Conservation (phyloP, 2,113 vertebrate genomes). For the Brachionichthys hirsutus region DNA sequence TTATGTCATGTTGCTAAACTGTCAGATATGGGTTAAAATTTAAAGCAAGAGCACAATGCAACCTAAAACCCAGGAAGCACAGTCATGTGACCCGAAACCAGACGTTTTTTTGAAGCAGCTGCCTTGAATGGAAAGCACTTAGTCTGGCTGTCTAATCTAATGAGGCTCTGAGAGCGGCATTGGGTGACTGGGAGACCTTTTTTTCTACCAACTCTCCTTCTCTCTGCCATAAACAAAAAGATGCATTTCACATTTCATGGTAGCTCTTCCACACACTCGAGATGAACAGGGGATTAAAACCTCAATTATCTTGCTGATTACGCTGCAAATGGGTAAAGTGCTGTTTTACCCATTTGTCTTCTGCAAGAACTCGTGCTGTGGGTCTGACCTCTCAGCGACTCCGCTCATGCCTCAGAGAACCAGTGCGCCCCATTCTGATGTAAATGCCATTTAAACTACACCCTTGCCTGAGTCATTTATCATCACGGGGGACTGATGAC, state of each 20-base stretch:
- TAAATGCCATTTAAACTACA: slow-evolving; percentile 42
- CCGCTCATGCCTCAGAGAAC: slow-evolving; percentile 16
- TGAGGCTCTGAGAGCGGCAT: slow-evolving; percentile 29
- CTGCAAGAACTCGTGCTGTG: not conserved
- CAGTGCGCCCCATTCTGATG: slow-evolving; percentile 22
- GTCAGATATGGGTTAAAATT: not conserved
- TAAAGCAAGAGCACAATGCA: slow-evolving; percentile 11
- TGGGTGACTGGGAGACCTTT: slow-evolving; percentile 12
- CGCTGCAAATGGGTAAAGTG: slow-evolving; percentile 35
- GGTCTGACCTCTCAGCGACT: slow-evolving; percentile 44
- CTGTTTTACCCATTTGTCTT: slow-evolving; percentile 26
- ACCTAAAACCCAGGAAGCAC: slow-evolving; percentile 31
- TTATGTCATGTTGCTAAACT: not conserved
- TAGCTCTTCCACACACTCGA: slow-evolving; percentile 5
- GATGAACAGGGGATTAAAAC: slow-evolving; percentile 47
- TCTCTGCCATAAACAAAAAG: not conserved
- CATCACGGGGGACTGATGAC: slow-evolving; percentile 6
- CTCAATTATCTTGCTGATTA: slow-evolving; percentile 43
- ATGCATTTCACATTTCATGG: slow-evolving; percentile 45
- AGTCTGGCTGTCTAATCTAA: slow-evolving; percentile 47
- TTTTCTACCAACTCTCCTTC: not conserved
- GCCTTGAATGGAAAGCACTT: slow-evolving; percentile 45
- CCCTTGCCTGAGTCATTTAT: slow-evolving; percentile 16
- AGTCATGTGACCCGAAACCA: slow-evolving; percentile 31
- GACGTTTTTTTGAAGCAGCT: slow-evolving; percentile 22